Conservation (phyloP, 53 echinoderm and acorn worm species). For the Zoroaster sp. region DNA sequence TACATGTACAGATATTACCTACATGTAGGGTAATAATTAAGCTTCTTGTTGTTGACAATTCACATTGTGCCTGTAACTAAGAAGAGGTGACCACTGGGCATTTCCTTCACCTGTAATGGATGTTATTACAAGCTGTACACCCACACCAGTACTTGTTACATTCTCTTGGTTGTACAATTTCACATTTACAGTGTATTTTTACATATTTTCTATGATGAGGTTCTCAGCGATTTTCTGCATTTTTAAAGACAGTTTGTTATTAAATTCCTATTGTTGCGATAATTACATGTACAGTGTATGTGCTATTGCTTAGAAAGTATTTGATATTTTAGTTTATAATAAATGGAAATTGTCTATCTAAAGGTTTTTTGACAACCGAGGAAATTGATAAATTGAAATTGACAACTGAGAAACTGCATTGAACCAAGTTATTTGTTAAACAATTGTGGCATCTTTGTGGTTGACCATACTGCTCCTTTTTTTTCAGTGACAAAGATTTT, state of each 20-base stretch:
- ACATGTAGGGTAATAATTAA: background rate
- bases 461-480: too few relatives aligned
- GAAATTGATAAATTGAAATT: too few relatives aligned
- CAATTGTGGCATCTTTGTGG: too few relatives aligned
- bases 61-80: constrained; percentile 50
- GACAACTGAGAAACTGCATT: too few relatives aligned
- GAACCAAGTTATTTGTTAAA: too few relatives aligned
- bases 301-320: too few relatives aligned
- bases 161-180: background rate
- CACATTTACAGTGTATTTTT: background rate
- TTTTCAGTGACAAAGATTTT: too few relatives aligned
- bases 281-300: background rate
- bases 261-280: background rate
- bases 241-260: background rate
- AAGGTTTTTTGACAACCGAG: too few relatives aligned
- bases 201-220: background rate
- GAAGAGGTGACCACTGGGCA: constrained; percentile 47
- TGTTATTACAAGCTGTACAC: too few relatives aligned
- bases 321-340: too few relatives aligned
- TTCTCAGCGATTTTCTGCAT: background rate
- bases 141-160: background rate
- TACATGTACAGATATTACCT: background rate
- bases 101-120: background rate
- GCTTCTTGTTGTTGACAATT: constrained; percentile 33
- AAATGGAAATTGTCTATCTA: too few relatives aligned